Evolutionary conservation across 2,888 invertebrate genomes (phyloP).

Genomic region (Drosophila melanosoma): DNA sequence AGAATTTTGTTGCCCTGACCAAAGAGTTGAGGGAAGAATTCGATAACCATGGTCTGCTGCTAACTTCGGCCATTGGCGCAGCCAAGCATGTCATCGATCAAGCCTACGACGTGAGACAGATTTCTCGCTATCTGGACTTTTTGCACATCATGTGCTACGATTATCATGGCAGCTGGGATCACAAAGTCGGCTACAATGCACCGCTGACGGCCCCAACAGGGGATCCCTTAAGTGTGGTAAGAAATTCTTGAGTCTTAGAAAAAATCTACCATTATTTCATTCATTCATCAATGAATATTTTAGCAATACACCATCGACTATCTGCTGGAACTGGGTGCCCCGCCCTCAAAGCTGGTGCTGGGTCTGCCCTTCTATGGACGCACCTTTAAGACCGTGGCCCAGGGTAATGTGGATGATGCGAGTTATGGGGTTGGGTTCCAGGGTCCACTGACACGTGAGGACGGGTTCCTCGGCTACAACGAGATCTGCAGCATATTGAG

Average conservation of each 20-base stretch:
- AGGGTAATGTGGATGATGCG: constrained; percentile 82
- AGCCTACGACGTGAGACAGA: constrained; percentile 90
- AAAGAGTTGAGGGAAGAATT: constrained; percentile 91
- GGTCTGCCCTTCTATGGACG: constrained; percentile 94
- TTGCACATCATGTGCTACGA: constrained; percentile 96
- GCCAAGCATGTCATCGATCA: constrained; percentile 90
- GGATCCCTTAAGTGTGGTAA: constrained; percentile 89
- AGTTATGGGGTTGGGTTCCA: constrained; percentile 88
- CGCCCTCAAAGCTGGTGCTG: constrained; percentile 91
- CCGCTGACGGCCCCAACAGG: constrained; percentile 87
- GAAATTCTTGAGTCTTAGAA: constrained; percentile 65
- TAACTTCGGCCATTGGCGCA: constrained; percentile 94
- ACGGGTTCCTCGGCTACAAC: constrained; percentile 95
- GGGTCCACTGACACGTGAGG: constrained; percentile 91
- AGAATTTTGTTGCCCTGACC: constrained; percentile 91
- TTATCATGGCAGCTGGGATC: constrained; percentile 94
- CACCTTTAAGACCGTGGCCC: constrained; percentile 87
- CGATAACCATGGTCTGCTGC: constrained; percentile 88
- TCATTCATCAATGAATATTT: constrained; percentile 28
- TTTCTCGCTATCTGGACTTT: constrained; percentile 89
- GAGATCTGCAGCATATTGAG: constrained; percentile 90
- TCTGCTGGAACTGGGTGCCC: constrained; percentile 90
- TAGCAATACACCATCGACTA: constrained; percentile 92
- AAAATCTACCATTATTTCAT: background rate
- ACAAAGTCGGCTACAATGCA: constrained; percentile 90